A percentile compares a stretch with the other conserved stretches of the same genome.
phyloP scores from a whole-genome alignment of 2,113 vertebrate genomes.

The Oenanthe melanoleuca region DNA sequence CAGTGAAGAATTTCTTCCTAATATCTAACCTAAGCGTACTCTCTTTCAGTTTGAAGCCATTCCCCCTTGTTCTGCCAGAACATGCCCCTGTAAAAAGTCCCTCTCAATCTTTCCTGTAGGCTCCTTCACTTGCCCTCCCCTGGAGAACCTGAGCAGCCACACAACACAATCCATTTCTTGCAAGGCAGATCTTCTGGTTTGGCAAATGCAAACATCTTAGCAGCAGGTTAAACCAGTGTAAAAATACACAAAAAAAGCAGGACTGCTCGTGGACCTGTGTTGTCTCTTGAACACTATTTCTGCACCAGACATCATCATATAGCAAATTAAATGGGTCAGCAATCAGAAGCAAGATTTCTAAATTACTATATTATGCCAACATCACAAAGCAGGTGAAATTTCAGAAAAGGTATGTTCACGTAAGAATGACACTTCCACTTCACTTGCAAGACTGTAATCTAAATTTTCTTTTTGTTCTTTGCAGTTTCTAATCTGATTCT shows the following conservation, averaged over 20 bases:
- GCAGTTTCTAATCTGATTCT: constrained; percentile 3
- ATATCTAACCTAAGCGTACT: not conserved
- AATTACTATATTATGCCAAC: not conserved
- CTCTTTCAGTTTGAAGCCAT: not conserved
- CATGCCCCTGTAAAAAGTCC: not conserved
- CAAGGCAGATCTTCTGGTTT: not conserved
- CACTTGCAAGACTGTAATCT: not conserved
- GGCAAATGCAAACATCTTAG: not conserved
- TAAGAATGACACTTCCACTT: not conserved
- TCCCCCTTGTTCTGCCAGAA: not conserved
- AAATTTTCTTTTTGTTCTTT: not conserved
- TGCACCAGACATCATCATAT: not conserved
- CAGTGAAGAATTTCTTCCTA: not conserved
- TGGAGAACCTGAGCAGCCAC: not conserved
- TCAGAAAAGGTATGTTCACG: not conserved
- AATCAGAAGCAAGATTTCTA: not conserved
- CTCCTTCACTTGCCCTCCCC: not conserved
- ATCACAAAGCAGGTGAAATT: not conserved
- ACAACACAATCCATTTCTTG: too few relatives aligned
- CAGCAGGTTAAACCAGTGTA: accelerated
- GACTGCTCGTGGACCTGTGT: not conserved
- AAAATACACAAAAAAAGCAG: not conserved
- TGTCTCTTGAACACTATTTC: not conserved
- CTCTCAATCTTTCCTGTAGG: not conserved
- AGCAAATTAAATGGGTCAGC: not conserved